A percentile compares a stretch with the other conserved stretches of the same genome.
Evolutionary conservation across 2,888 invertebrate genomes (phyloP).

Genomic region (Eupithecia tripunctaria): DNA sequence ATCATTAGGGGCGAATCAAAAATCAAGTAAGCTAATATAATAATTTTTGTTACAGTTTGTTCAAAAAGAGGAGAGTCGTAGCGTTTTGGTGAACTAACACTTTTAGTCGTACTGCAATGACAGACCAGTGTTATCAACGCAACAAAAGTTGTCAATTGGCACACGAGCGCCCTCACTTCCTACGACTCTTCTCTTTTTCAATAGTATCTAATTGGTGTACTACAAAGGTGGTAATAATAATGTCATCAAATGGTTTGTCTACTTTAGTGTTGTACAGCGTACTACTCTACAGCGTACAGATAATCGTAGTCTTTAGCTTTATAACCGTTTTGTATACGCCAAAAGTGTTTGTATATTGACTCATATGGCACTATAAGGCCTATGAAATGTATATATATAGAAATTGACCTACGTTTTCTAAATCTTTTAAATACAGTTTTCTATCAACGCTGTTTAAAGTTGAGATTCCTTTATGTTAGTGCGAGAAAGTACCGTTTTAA

Average conservation of each 20-base stretch:
- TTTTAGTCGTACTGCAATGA: no score
- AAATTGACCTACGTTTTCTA: not conserved
- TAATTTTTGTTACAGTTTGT: no score
- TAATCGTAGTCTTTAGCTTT: not conserved
- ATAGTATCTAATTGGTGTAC: not conserved
- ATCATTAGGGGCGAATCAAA: not conserved
- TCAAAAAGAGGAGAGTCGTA: no score
- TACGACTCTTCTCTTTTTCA: no score
- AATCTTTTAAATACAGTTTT: not conserved
- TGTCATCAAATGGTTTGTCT: not conserved
- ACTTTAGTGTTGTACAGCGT: not conserved
- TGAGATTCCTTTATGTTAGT: not conserved
- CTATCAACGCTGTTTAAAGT: not conserved
- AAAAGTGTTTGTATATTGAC: not conserved
- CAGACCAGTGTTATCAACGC: no score
- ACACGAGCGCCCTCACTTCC: no score
- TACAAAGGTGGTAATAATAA: not conserved
- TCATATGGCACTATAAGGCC: not conserved
- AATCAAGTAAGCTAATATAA: not conserved
- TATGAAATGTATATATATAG: not conserved
- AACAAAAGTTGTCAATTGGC: no score
- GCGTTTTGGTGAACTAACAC: no score
- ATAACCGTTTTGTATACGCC: slow-evolving; percentile 19
- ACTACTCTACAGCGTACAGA: not conserved
- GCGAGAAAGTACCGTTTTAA: not conserved